phyloP scores from a whole-genome alignment of 2,888 invertebrate genomes.

The Lochmaea crataegi region DNA sequence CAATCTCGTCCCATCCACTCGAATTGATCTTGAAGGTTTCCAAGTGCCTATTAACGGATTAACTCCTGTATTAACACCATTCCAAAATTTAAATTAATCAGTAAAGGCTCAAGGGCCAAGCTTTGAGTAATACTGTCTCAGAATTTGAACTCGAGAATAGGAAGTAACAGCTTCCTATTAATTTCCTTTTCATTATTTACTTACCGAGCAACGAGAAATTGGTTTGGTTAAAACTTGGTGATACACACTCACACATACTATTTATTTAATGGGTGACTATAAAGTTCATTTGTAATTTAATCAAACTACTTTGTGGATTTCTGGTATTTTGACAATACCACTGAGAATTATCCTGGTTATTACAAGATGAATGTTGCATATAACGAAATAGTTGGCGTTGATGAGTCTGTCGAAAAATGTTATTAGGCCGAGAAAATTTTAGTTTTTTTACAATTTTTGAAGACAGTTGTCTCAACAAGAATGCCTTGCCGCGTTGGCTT shows the following conservation, averaged over 20 bases:
- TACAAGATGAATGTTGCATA: too few relatives aligned
- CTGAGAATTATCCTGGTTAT: background rate
- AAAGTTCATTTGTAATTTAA: background rate
- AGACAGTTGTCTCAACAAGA: too few relatives aligned
- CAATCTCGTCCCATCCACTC: background rate
- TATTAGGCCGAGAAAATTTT: too few relatives aligned
- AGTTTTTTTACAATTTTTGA: too few relatives aligned
- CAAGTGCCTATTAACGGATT: background rate
- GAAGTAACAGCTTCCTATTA: constrained; percentile 40
- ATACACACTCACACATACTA: background rate
- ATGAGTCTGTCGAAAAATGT: too few relatives aligned
- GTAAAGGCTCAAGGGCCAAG: constrained; percentile 45
- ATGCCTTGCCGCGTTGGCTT: too few relatives aligned
- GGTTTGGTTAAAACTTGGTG: constrained; percentile 26
- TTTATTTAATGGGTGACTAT: background rate
- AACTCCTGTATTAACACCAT: constrained; percentile 9
- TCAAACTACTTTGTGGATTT: background rate
- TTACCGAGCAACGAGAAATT: constrained; percentile 34
- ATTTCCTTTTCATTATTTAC: constrained; percentile 47
- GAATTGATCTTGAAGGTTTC: background rate
- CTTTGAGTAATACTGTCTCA: constrained; percentile 46
- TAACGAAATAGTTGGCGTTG: too few relatives aligned
- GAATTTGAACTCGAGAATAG: constrained; percentile 39
- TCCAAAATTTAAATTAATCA: constrained; percentile 50
- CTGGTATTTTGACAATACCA: background rate